Conservation (phyloP, 2,888 invertebrate genomes). For the Theretra japonica region DNA sequence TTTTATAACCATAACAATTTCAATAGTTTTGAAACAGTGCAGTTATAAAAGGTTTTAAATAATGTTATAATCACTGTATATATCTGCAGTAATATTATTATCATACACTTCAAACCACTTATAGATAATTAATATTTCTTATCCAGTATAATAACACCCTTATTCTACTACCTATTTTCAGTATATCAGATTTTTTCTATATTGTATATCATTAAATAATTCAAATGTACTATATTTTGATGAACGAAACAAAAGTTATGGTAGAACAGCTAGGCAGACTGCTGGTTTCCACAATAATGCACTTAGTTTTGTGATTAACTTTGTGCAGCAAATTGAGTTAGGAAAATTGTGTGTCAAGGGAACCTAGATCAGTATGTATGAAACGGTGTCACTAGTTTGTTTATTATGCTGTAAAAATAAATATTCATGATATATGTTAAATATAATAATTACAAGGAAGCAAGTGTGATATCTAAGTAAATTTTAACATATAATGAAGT, state of each 20-base stretch:
- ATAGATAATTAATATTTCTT: not conserved
- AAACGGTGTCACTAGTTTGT: not conserved
- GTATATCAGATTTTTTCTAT: not conserved
- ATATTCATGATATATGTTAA: no score
- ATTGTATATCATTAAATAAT: no score
- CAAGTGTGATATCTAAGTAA: no score
- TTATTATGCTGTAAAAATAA: no score
- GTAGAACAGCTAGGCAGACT: not conserved
- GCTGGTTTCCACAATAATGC: conserved; percentile 37
- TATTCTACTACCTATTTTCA: not conserved
- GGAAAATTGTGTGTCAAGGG: conserved; percentile 32
- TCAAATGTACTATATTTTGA: no score
- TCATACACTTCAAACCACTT: conserved; percentile 9
- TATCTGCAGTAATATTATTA: not conserved
- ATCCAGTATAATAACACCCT: not conserved
- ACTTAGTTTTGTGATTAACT: conserved; percentile 44
- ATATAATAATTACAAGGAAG: no score
- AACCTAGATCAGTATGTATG: not conserved
- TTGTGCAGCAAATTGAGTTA: conserved; percentile 35
- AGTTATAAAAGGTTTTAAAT: not conserved
- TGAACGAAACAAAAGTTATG: not conserved
- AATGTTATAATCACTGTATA: not conserved
- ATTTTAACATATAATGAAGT: no score
- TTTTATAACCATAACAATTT: not conserved
- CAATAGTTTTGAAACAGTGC: no score